phyloP scores from a whole-genome alignment of 2,113 vertebrate genomes.

The Dissostichus mawsoni region DNA sequence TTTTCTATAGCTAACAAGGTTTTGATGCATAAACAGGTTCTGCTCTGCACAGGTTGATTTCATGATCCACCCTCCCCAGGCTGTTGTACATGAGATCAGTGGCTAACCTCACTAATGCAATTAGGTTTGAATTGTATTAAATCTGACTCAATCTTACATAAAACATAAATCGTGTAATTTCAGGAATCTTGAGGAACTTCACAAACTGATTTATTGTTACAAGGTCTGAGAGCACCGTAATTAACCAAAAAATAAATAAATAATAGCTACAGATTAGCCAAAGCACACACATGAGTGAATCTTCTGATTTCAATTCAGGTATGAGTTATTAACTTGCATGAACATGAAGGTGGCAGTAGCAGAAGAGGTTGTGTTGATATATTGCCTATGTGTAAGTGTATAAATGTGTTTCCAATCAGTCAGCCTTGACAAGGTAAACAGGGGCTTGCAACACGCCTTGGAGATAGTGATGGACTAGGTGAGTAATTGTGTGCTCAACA shows the following conservation, averaged over 20 bases:
- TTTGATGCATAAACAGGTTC: no score
- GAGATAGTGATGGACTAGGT: conserved; percentile 36
- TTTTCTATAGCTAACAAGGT: no score
- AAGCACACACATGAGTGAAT: neutral
- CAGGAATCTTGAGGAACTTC: neutral
- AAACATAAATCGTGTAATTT: neutral
- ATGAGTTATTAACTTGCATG: no score
- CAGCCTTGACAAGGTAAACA: conserved; percentile 23
- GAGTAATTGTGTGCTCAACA: conserved; percentile 49
- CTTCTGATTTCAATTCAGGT: neutral
- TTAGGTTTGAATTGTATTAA: no score
- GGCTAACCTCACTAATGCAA: no score
- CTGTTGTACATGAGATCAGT: no score
- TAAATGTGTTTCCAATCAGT: conserved; percentile 6
- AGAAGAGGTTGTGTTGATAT: no score
- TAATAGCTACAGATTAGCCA: neutral
- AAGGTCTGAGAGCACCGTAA: neutral
- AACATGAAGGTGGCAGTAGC: no score
- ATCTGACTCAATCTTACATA: neutral
- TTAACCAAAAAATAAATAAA: conserved; percentile 6
- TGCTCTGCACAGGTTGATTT: no score
- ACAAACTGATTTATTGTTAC: conserved; percentile 1
- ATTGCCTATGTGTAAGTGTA: no score
- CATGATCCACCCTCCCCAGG: no score
- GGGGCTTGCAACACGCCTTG: conserved; percentile 7